Percentiles rank a stretch among this genome's conserved stretches.
Evolutionary conservation across 37 sponge, comb jelly and placozoan species (phyloP).

Genomic region (Beroe forskalii): DNA sequence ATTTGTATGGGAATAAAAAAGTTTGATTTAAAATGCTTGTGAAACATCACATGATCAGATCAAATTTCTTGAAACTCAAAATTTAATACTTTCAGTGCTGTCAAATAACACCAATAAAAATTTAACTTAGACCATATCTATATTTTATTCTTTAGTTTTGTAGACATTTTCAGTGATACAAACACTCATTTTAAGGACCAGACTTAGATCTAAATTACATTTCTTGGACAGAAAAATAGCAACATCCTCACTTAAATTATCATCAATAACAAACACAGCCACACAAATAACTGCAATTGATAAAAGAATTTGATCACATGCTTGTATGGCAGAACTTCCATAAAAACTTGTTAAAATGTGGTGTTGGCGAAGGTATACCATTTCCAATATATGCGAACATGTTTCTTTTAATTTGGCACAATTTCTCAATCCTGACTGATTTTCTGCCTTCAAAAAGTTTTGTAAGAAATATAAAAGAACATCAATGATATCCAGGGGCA

Average conservation of each 20-base stretch:
- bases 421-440: not conserved
- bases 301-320: slow-evolving; percentile 5
- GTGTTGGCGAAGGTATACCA: slow-evolving; percentile 36
- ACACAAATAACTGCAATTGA: slow-evolving; percentile 48
- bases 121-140: too few relatives aligned
- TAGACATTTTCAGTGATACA: slow-evolving; percentile 41
- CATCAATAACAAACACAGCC: slow-evolving; percentile 43
- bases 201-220: not conserved
- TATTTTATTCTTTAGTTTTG: not conserved
- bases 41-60: too few relatives aligned
- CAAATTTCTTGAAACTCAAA: too few relatives aligned
- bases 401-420: slow-evolving; percentile 5
- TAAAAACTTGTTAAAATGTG: not conserved
- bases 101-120: too few relatives aligned
- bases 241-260: slow-evolving; percentile 1
- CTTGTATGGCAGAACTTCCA: not conserved
- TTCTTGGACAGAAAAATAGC: not conserved
- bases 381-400: not conserved
- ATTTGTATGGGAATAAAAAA: too few relatives aligned
- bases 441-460: not conserved
- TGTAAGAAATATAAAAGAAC: slow-evolving; percentile 7
- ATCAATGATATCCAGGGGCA: slow-evolving; percentile 49
- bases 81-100: too few relatives aligned
- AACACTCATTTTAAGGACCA: slow-evolving; percentile 21
- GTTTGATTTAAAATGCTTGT: too few relatives aligned